A percentile compares a stretch with the other conserved stretches of the same genome.
phyloP scores from a whole-genome alignment of 2,888 invertebrate genomes.

The Agrypnus murinus region DNA sequence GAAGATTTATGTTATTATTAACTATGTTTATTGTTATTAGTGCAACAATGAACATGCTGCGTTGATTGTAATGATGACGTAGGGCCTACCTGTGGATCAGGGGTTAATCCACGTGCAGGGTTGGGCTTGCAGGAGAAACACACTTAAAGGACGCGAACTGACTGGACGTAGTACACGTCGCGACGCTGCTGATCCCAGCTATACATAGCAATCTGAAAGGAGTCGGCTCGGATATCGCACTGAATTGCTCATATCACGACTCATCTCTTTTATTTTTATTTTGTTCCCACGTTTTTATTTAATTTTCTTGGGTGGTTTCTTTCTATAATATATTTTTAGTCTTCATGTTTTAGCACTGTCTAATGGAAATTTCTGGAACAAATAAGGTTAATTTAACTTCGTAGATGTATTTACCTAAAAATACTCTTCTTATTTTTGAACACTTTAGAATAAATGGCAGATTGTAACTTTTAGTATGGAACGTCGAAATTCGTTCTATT shows the following conservation, averaged over 20 bases:
- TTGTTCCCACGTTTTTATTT: constrained; percentile 33
- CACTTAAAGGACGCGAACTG: constrained; percentile 67
- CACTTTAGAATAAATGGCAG: no score
- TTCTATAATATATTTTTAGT: not conserved
- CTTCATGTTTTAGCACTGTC: no score
- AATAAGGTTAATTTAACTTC: no score
- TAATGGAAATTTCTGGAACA: no score
- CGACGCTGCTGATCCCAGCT: constrained; percentile 51
- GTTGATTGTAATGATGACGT: constrained; percentile 56
- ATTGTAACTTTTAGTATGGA: no score
- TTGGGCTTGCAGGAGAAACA: constrained; percentile 61
- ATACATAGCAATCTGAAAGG: constrained; percentile 56
- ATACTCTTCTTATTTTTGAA: no score
- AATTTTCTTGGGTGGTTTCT: constrained; percentile 6
- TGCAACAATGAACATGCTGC: constrained; percentile 19
- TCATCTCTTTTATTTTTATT: constrained; percentile 49
- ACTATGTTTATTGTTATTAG: no score
- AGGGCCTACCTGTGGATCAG: constrained; percentile 67
- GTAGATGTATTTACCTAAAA: no score
- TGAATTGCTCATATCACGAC: constrained; percentile 47
- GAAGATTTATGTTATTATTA: no score
- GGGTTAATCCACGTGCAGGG: constrained; percentile 65
- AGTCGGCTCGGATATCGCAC: constrained; percentile 52
- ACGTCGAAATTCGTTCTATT: no score
- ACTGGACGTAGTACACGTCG: constrained; percentile 62